phyloP scores from a whole-genome alignment of 1,140 invertebrate genomes.

The Nasonia giraulti region DNA sequence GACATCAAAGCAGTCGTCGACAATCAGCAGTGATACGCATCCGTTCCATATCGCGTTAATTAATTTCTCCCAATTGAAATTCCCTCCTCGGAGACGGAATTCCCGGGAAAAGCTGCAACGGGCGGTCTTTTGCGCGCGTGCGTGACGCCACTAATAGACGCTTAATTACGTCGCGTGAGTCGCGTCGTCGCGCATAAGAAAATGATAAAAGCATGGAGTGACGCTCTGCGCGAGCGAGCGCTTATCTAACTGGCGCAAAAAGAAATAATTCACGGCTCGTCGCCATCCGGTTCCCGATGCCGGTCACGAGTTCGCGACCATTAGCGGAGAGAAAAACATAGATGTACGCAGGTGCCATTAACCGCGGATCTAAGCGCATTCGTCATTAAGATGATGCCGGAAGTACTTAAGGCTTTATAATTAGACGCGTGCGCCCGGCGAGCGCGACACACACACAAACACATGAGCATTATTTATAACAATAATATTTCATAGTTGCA shows the following conservation, averaged over 20 bases:
- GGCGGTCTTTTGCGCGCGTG: too few species aligned
- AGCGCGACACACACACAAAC: not conserved
- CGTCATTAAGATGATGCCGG: constrained; percentile 15
- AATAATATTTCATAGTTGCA: not conserved
- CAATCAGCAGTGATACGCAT: too few species aligned
- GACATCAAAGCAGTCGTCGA: too few species aligned
- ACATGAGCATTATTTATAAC: not conserved
- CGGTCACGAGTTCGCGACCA: not conserved
- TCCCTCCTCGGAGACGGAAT: not conserved
- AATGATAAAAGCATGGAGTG: not conserved
- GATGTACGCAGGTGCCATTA: not conserved
- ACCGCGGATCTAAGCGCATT: not conserved
- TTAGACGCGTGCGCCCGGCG: not conserved
- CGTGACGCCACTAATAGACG: not conserved
- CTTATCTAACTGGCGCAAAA: not conserved
- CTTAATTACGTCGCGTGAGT: not conserved
- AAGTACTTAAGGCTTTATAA: constrained; percentile 10
- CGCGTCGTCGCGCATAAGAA: not conserved
- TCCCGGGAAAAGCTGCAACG: not conserved
- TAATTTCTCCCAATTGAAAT: not conserved
- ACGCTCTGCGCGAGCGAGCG: not conserved
- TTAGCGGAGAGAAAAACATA: not conserved
- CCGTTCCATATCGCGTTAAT: not conserved
- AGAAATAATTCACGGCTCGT: constrained; percentile 11
- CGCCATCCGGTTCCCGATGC: not conserved